These are phyloP conservation scores for Sphenodon punctatus DNA, from an alignment of 2,797 vertebrate species.

Conservation along the genomic window DNA sequence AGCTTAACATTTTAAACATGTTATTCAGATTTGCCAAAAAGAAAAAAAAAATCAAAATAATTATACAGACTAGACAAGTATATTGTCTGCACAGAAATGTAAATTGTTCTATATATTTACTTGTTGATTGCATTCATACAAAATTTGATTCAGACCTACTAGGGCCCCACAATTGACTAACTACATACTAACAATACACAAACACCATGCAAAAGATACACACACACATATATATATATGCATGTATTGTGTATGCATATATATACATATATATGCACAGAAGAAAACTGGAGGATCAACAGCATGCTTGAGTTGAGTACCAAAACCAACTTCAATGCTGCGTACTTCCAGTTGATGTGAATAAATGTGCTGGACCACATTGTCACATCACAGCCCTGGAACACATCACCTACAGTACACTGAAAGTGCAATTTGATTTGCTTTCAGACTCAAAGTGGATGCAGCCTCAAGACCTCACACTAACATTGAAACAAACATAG, in stretches of 20 bases:
- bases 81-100: conserved; percentile 71
- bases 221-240: conserved; percentile 64
- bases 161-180: conserved; percentile 75
- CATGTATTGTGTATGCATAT: conserved; percentile 64
- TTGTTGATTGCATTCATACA: conserved; percentile 73
- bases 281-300: conserved; percentile 79
- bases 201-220: conserved; percentile 86
- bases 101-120: conserved; percentile 53
- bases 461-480: conserved; percentile 77
- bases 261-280: conserved; percentile 77
- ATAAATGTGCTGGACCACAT: conserved; percentile 82
- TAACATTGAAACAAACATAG: conserved; percentile 71
- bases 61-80: conserved; percentile 67
- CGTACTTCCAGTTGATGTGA: conserved; percentile 88
- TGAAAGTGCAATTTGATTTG: conserved; percentile 69
- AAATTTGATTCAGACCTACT: conserved; percentile 71
- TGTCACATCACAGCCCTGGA: conserved; percentile 84
- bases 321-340: conserved; percentile 81
- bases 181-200: conserved; percentile 79
- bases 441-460: conserved; percentile 76
- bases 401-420: conserved; percentile 72
- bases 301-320: conserved; percentile 83
- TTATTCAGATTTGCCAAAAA: conserved; percentile 49
- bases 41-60: too few relatives aligned
- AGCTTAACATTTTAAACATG: conserved; percentile 45